Percentiles rank a stretch among this genome's conserved stretches.
phyloP scores from a whole-genome alignment of 23 tunicate species.

The Styela plicata region DNA sequence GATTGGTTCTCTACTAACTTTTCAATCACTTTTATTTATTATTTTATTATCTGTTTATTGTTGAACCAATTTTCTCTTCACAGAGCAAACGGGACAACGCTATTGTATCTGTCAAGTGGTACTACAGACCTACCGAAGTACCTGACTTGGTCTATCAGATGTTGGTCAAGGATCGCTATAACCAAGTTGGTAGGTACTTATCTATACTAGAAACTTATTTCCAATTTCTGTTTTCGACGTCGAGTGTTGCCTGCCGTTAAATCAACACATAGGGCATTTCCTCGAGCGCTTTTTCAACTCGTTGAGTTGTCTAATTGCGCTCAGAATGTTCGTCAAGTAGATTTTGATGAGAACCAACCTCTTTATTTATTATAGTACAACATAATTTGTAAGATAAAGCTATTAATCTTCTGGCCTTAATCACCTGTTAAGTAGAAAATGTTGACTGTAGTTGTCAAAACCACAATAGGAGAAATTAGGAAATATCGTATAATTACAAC shows the following conservation, averaged over 20 bases:
- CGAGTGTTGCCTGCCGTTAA: background rate
- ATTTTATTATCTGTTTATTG: background rate
- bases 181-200: constrained; percentile 36
- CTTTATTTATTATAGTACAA: background rate
- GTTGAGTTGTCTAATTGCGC: background rate
- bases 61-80: background rate
- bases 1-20: too few species aligned
- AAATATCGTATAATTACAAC: too few species aligned
- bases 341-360: background rate
- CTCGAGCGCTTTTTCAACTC: background rate
- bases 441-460: background rate
- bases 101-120: constrained; percentile 72
- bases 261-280: background rate
- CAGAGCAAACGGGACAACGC: constrained; percentile 94
- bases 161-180: constrained; percentile 78
- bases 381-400: background rate
- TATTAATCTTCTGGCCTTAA: background rate
- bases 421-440: background rate
- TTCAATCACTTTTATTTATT: background rate
- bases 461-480: background rate
- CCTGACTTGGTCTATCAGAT: constrained; percentile 96
- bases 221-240: background rate
- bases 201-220: background rate
- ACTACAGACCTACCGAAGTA: constrained; percentile 92
- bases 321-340: background rate